Conservation (phyloP, 2,113 vertebrate genomes). For the Heterotis niloticus region DNA sequence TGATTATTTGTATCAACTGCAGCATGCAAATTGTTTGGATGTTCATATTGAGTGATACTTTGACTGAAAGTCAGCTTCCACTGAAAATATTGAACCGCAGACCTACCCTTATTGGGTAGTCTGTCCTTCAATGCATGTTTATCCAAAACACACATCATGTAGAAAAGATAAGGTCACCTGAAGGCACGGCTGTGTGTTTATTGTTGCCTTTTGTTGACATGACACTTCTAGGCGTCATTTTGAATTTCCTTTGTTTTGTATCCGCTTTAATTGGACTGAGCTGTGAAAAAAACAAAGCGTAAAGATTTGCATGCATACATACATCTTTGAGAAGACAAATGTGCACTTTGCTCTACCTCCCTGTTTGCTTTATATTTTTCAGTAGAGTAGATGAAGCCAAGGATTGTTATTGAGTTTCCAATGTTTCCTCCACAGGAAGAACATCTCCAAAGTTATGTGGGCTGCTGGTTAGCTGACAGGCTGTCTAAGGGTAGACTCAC, state of each 20-base stretch:
- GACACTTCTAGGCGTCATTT: neutral
- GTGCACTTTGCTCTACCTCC: too few relatives aligned
- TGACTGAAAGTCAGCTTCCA: neutral
- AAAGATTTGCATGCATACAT: too few relatives aligned
- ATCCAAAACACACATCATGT: neutral
- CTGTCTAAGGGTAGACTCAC: neutral
- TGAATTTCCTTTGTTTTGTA: constrained; percentile 14
- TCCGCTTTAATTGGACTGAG: too few relatives aligned
- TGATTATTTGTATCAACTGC: neutral
- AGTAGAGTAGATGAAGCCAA: neutral
- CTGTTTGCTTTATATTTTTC: too few relatives aligned
- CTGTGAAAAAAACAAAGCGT: too few relatives aligned
- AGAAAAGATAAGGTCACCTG: neutral
- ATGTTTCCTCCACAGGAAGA: neutral
- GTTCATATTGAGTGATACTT: neutral
- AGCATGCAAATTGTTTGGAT: too few relatives aligned
- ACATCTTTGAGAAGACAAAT: too few relatives aligned
- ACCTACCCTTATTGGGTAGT: neutral
- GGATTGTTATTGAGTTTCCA: neutral
- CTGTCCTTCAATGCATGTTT: neutral
- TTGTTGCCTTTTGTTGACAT: neutral
- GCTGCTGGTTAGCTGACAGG: neutral
- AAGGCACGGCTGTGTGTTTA: neutral
- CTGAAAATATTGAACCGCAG: constrained; percentile 1
- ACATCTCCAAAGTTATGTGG: too few relatives aligned